Base-by-base conservation (phyloP, 2,888 invertebrate species). In the Cheilosia vernalis region DNA sequence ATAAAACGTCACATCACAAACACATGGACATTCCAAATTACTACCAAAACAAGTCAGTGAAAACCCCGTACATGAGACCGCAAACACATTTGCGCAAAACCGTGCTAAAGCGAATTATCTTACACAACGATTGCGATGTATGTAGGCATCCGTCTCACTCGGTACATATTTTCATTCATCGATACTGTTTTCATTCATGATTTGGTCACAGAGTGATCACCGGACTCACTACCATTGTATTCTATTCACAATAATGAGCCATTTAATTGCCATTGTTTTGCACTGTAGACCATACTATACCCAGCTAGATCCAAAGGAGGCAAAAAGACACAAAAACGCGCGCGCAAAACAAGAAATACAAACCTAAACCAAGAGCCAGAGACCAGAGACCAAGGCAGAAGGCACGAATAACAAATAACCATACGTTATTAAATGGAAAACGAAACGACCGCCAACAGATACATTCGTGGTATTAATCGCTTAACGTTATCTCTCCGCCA, bases 391-490 rank as follows among this genome's bases (percentile, higher is more conserved):
- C 63, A 64, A 58, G 67, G 55, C 83, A 84, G 56, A 64, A 58
- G 67, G 55, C 83, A 84, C 83, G 83, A 84, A 84, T 79, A 84
- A 79, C 79, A 84, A 84, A 84, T 84, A 79, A 84, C 83, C 83
- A 74, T 74, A 74, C 79, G 53, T 73, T 83, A 83, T 73, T 83
- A 83, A 83, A 73, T 79, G 79, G 78, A 64, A 58, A 73, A 83
- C 67, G 73, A 79, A 83, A 78, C 83, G 83, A 83, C 79, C 79
- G 83, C 83, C 83, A 79, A 79, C 83, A 78, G 79, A 84, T 84
- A 74, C 83, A 84, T 79, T 84, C 69, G 73, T 69, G 79, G 83
- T 74, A 84, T 84, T 84, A 79, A 79, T 84, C 83, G 83, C 73
- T 79, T 79, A 74, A 60, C 83, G 79, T 79, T 79, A 84, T 84